Evolutionary conservation across 64 coral and sea anemone species (phyloP).

Genomic region (Stylophora pistillata): DNA sequence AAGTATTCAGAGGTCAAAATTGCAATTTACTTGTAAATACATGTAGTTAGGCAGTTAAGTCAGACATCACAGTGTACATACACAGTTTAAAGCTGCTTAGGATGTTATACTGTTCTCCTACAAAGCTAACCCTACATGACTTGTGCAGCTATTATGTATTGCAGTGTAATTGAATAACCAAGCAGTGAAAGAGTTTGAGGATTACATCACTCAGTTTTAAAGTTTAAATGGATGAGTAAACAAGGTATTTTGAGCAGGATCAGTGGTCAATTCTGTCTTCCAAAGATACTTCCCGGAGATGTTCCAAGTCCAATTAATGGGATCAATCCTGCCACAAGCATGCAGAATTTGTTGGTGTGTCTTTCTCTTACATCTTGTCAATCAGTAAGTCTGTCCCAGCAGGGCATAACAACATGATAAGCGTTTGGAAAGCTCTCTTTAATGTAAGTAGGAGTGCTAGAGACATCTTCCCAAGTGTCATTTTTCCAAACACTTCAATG

Average conservation of each 20-base stretch:
- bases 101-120: neutral
- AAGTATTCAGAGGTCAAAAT: neutral
- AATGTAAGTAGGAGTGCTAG: neutral
- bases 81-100: neutral
- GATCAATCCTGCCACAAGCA: neutral
- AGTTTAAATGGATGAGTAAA: neutral
- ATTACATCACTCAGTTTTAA: neutral
- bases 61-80: neutral
- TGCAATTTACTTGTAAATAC: neutral
- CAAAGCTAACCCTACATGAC: too few species aligned
- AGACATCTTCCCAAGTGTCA: too few species aligned
- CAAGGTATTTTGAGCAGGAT: neutral
- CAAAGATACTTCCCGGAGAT: too few species aligned
- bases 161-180: neutral
- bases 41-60: neutral
- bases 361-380: neutral
- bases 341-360: neutral
- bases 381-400: neutral
- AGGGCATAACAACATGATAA: neutral
- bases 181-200: neutral
- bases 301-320: too few species aligned
- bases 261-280: neutral
- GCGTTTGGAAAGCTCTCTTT: neutral
- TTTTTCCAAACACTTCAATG: too few species aligned
- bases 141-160: neutral